Evolutionary conservation across 2,888 invertebrate genomes (phyloP).

Genomic region (Drepana falcataria): DNA sequence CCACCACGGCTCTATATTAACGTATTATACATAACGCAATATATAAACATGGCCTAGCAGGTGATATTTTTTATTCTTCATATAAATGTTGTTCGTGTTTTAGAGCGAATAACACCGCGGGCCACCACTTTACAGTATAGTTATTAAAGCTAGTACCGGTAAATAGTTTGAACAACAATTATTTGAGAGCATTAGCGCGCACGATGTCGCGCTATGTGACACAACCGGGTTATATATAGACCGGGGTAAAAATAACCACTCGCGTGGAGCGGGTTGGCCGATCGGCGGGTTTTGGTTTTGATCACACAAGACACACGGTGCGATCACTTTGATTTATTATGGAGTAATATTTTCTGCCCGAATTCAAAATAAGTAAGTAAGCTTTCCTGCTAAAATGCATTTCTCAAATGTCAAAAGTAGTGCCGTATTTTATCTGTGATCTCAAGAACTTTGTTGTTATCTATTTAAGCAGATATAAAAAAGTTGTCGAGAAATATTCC

Average conservation of each 20-base stretch:
- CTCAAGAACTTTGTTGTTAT: too few relatives aligned
- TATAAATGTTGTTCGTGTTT: too few relatives aligned
- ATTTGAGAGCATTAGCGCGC: constrained; percentile 26
- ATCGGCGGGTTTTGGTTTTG: constrained; percentile 18
- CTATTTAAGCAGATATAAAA: too few relatives aligned
- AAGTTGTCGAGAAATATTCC: background rate
- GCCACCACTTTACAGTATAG: background rate
- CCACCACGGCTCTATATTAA: too few relatives aligned
- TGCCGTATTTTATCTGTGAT: too few relatives aligned
- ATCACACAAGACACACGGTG: constrained; percentile 13
- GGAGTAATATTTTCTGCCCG: background rate
- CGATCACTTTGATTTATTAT: constrained; percentile 6
- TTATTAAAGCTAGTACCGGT: background rate
- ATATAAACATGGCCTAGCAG: too few relatives aligned
- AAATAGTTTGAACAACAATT: constrained; percentile 9
- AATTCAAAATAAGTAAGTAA: background rate
- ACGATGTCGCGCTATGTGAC: constrained; percentile 67
- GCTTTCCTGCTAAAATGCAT: background rate
- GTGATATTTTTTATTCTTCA: too few relatives aligned
- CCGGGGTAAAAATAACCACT: constrained; percentile 51
- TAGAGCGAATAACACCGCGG: too few relatives aligned
- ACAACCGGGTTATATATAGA: constrained; percentile 61
- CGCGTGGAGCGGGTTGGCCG: constrained; percentile 42
- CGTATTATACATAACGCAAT: too few relatives aligned
- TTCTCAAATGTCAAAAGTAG: too few relatives aligned